phyloP scores from a whole-genome alignment of 2,888 invertebrate species.

The Diarsia brunnea region DNA sequence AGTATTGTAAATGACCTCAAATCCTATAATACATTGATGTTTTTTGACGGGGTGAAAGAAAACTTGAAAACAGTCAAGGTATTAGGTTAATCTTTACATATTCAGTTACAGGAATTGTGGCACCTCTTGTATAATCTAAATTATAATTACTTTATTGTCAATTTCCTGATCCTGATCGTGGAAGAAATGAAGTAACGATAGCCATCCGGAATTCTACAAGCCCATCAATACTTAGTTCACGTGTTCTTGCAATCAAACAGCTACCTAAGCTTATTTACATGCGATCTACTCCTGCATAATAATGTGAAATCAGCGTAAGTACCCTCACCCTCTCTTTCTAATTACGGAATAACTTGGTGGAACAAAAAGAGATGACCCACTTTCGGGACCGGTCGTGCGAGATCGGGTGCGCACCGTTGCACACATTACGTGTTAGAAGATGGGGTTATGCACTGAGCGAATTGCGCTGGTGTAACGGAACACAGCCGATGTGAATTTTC shows the following conservation, averaged over 20 bases:
- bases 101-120: not conserved
- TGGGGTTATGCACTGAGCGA: slow-evolving; percentile 86
- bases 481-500: slow-evolving; percentile 89
- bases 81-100: not conserved
- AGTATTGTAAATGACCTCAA: slow-evolving; percentile 42
- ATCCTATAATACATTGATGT: slow-evolving; percentile 23
- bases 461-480: slow-evolving; percentile 85
- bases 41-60: slow-evolving; percentile 5
- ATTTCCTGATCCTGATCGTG: not conserved
- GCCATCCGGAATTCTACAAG: slow-evolving; percentile 26
- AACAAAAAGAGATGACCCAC: slow-evolving; percentile 91
- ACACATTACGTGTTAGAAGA: slow-evolving; percentile 89
- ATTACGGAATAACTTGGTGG: slow-evolving; percentile 89
- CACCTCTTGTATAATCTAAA: not conserved
- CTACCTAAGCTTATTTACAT: slow-evolving; percentile 69
- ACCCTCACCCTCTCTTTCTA: slow-evolving; percentile 83
- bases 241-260: slow-evolving; percentile 67
- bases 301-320: slow-evolving; percentile 69
- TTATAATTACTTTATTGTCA: not conserved
- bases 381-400: slow-evolving; percentile 89
- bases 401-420: slow-evolving; percentile 90
- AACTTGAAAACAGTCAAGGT: not conserved
- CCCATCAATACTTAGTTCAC: slow-evolving; percentile 56
- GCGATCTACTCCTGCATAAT: slow-evolving; percentile 71
- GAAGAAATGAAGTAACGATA: slow-evolving; percentile 6